phyloP scores from a whole-genome alignment of 1,140 invertebrate species.

The Conopomorpha cramerella region DNA sequence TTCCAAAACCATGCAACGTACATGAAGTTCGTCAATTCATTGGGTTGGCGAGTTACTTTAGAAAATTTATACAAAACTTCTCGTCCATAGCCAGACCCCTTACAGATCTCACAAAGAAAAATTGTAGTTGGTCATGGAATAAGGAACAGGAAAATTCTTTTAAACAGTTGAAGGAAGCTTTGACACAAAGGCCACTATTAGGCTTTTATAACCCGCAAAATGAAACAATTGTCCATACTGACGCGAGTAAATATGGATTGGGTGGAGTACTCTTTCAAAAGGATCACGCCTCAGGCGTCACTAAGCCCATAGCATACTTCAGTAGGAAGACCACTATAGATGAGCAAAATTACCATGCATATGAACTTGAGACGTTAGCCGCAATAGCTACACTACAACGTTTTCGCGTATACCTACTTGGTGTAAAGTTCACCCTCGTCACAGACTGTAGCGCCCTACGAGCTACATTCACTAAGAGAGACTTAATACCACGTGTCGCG shows the following conservation, averaged over 20 bases:
- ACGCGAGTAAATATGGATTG: constrained; percentile 15
- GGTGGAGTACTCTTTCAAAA: constrained; percentile 30
- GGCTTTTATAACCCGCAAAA: background rate
- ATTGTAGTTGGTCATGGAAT: constrained; percentile 11
- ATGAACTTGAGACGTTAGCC: constrained; percentile 22
- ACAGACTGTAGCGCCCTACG: constrained; percentile 4
- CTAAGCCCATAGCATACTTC: constrained; percentile 12
- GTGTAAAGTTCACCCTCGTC: constrained; percentile 13
- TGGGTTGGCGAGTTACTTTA: constrained; percentile 17
- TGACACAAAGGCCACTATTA: too few relatives aligned
- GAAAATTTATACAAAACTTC: constrained; percentile 23
- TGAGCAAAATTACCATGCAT: constrained; percentile 7
- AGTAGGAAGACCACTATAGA: constrained; percentile 7
- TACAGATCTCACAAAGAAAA: constrained; percentile 18
- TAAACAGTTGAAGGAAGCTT: background rate
- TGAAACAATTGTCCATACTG: constrained; percentile 12
- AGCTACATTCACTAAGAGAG: constrained; percentile 14
- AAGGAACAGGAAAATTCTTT: constrained; percentile 2
- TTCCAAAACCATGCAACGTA: constrained; percentile 16
- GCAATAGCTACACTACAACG: constrained; percentile 13
- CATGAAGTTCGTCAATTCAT: constrained; percentile 16
- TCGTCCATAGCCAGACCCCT: constrained; percentile 14
- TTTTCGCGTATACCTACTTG: constrained; percentile 17
- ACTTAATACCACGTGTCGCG: constrained; percentile 16
- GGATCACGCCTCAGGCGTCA: constrained; percentile 4